A percentile compares a stretch with the other conserved stretches of the same genome.
phyloP scores from a whole-genome alignment of 2,888 invertebrate genomes.

The Hedychridium roseum region DNA sequence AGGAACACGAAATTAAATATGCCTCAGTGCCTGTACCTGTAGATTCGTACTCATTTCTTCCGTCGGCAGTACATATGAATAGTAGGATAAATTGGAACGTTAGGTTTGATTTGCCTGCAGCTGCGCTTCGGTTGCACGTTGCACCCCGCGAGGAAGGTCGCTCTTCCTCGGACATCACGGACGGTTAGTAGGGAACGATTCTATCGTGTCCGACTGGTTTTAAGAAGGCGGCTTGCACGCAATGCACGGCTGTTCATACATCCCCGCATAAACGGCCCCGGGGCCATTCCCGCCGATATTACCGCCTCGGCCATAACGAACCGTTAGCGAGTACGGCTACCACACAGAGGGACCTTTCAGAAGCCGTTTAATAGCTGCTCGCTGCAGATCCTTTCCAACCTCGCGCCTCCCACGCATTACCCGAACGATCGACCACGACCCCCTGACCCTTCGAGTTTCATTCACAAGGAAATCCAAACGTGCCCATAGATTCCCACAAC shows the following conservation, averaged over 20 bases:
- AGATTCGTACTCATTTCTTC: too few relatives aligned
- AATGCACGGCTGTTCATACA: slow-evolving; percentile 26
- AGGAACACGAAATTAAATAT: background rate
- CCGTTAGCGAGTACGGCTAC: slow-evolving; percentile 25
- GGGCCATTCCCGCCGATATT: slow-evolving; percentile 26
- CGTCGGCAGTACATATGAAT: too few relatives aligned
- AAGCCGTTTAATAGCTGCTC: slow-evolving; percentile 16
- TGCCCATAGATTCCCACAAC: too few relatives aligned
- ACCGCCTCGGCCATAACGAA: slow-evolving; percentile 26
- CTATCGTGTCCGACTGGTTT: slow-evolving; percentile 37
- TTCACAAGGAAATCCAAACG: too few relatives aligned
- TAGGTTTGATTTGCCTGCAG: background rate
- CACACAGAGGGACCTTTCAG: slow-evolving; percentile 20
- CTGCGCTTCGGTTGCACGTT: background rate
- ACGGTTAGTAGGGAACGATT: slow-evolving; percentile 33
- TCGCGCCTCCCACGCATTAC: too few relatives aligned
- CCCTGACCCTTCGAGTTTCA: too few relatives aligned
- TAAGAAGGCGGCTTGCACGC: slow-evolving; percentile 15
- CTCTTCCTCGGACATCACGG: slow-evolving; percentile 29
- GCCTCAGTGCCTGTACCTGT: too few relatives aligned
- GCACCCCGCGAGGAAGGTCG: slow-evolving; percentile 17
- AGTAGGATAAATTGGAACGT: too few relatives aligned
- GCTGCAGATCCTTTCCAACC: too few relatives aligned
- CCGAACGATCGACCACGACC: too few relatives aligned
- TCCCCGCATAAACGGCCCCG: slow-evolving; percentile 24